Evolutionary conservation across 92 coral and sea anemone genomes (phyloP).

Genomic region (Blastomussa wellsi): DNA sequence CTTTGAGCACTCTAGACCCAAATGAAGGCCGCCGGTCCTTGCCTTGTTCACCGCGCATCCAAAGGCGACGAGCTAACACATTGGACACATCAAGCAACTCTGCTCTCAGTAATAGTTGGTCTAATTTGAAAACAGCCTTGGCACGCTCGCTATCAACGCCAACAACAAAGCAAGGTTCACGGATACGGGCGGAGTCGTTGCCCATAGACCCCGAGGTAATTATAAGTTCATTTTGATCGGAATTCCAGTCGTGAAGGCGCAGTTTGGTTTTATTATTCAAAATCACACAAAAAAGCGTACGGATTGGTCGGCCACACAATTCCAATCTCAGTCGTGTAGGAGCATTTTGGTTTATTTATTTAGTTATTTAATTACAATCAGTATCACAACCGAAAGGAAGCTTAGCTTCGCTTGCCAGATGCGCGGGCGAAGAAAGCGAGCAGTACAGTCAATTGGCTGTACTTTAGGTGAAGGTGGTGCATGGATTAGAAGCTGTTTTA

Average conservation of each 20-base stretch:
- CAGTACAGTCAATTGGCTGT: too few species aligned
- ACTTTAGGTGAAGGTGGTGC: too few species aligned
- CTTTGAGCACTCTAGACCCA: neutral
- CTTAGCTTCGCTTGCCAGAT: too few species aligned
- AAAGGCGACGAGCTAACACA: constrained; percentile 9
- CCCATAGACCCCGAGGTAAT: constrained; percentile 11
- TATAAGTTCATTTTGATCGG: neutral
- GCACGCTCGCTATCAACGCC: constrained; percentile 14
- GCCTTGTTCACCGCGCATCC: neutral
- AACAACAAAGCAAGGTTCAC: neutral
- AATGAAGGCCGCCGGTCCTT: neutral
- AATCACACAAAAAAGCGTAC: neutral
- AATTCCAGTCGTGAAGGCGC: neutral
- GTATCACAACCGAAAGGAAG: too few species aligned
- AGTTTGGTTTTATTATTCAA: neutral
- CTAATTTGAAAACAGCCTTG: neutral
- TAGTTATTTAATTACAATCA: too few species aligned
- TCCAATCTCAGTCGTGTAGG: too few species aligned
- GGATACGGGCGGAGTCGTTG: neutral
- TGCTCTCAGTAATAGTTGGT: neutral
- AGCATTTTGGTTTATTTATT: too few species aligned
- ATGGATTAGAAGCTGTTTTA: too few species aligned
- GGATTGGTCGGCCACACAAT: too few species aligned
- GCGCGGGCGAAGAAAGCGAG: too few species aligned
- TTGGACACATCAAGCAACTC: neutral